Conservation (phyloP, 1,140 invertebrate species). For the Macrostomum lignano region DNA sequence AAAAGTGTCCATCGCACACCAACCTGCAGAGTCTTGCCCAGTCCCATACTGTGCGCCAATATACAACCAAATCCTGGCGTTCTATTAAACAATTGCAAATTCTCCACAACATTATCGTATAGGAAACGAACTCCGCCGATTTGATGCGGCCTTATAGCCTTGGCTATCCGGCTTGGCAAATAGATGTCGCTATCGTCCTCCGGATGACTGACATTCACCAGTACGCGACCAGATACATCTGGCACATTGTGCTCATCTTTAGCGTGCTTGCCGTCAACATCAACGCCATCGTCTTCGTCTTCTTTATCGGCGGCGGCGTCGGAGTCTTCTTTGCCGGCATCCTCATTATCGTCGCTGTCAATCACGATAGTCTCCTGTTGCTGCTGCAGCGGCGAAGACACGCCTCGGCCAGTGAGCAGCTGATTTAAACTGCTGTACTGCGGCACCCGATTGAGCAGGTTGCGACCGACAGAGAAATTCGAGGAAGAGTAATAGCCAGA, state of each 20-base stretch:
- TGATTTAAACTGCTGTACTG: background rate
- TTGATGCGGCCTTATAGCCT: constrained; percentile 77
- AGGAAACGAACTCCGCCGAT: constrained; percentile 57
- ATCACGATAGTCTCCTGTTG: constrained; percentile 7
- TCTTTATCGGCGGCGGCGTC: background rate
- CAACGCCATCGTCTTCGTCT: constrained; percentile 1
- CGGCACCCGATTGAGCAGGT: background rate
- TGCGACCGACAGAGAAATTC: constrained; percentile 2
- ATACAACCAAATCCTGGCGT: constrained; percentile 83
- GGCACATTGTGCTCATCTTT: constrained; percentile 51
- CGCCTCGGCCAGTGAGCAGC: background rate
- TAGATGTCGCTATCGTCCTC: constrained; percentile 67
- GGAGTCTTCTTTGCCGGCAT: constrained; percentile 35
- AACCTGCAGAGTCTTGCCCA: constrained; percentile 87
- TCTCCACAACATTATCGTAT: constrained; percentile 83
- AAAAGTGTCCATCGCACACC: constrained; percentile 7
- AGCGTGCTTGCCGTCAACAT: constrained; percentile 16
- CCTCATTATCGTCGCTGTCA: constrained; percentile 16
- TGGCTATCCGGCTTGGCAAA: constrained; percentile 62
- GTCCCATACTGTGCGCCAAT: constrained; percentile 87
- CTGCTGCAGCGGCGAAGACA: background rate
- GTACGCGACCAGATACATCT: constrained; percentile 60
- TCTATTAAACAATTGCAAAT: constrained; percentile 51
- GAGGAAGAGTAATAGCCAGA: background rate
- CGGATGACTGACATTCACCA: constrained; percentile 82